Evolutionary conservation across 2,888 invertebrate species (phyloP).

Genomic region (Spisula solida): DNA sequence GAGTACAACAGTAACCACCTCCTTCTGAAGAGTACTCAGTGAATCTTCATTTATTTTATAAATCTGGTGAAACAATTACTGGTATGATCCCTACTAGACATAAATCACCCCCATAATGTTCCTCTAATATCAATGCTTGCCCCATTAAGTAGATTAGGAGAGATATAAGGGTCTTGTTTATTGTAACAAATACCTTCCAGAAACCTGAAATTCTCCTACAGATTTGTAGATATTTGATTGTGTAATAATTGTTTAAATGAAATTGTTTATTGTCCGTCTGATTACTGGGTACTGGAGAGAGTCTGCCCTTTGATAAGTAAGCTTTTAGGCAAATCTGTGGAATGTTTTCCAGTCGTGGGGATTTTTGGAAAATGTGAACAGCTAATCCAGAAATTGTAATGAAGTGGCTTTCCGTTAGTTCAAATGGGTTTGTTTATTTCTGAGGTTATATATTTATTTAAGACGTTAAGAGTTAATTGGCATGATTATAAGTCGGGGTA

Average conservation of each 20-base stretch:
- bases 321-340: not conserved
- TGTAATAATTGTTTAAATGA: constrained; percentile 43
- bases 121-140: constrained; percentile 38
- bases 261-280: constrained; percentile 43
- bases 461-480: not conserved
- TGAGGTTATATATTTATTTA: constrained; percentile 13
- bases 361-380: not conserved
- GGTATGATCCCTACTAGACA: constrained; percentile 19
- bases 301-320: constrained; percentile 33
- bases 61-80: constrained; percentile 44
- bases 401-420: not conserved
- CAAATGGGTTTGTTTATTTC: constrained; percentile 22
- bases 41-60: constrained; percentile 35
- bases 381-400: not conserved
- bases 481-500: constrained; percentile 19
- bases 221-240: constrained; percentile 34
- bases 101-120: constrained; percentile 51
- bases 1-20: not conserved
- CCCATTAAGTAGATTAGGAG: constrained; percentile 47
- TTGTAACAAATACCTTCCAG: constrained; percentile 6
- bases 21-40: constrained; percentile 10
- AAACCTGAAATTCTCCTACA: not conserved
- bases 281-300: constrained; percentile 34
- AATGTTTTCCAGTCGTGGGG: not conserved
- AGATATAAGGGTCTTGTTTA: constrained; percentile 29